Evolutionary conservation across 2,797 vertebrate species (phyloP).

Genomic region (Babyrousa celebensis): DNA sequence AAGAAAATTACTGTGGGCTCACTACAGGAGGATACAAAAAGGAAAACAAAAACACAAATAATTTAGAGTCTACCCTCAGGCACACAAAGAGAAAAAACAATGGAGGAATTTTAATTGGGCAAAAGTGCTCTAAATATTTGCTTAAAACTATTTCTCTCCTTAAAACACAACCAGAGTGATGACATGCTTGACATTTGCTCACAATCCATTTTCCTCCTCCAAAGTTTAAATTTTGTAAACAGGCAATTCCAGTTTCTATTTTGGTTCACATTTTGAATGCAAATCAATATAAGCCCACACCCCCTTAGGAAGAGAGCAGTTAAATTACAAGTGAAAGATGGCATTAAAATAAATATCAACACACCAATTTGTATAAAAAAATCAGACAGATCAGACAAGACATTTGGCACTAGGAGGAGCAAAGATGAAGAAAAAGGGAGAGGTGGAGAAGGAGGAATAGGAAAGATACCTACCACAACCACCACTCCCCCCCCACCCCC

Average conservation of each 20-base stretch:
- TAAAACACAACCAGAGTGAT: background rate
- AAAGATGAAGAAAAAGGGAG: background rate
- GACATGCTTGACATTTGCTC: constrained; percentile 40
- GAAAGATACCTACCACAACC: too few species aligned
- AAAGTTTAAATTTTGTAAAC: constrained; percentile 52
- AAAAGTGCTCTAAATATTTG: constrained; percentile 27
- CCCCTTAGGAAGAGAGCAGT: background rate
- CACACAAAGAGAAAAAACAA: constrained; percentile 57
- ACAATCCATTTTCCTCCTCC: background rate
- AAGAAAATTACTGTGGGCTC: constrained; percentile 3
- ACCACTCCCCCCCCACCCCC: too few species aligned
- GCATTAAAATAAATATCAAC: background rate
- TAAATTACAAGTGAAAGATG: background rate
- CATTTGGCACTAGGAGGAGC: background rate
- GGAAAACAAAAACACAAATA: constrained; percentile 75
- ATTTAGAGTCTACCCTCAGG: background rate
- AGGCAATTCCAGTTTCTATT: constrained; percentile 63
- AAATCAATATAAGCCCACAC: background rate
- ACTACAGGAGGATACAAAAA: constrained; percentile 33
- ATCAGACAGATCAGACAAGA: background rate
- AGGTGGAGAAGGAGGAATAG: background rate
- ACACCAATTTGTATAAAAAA: background rate
- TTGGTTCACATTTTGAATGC: constrained; percentile 9
- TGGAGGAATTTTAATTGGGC: constrained; percentile 56
- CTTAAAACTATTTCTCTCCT: constrained; percentile 52